These are phyloP conservation scores for Pogonomyrmex californicus DNA, from an alignment of 1,140 invertebrate species.

Conservation along the genomic window DNA sequence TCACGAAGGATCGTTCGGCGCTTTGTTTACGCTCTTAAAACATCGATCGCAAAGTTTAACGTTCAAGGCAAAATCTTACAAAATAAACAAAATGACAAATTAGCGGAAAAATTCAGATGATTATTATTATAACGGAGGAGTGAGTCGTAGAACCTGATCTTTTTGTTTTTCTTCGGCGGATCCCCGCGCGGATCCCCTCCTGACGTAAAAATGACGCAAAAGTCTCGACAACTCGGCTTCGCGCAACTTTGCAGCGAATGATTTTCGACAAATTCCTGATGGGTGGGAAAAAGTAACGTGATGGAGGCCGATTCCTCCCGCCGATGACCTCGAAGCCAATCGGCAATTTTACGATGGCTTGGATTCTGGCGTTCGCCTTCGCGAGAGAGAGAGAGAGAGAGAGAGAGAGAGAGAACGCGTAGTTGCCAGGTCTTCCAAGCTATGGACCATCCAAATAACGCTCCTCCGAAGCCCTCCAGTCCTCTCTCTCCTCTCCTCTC, in stretches of 20 bases:
- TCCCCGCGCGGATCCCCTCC: neutral
- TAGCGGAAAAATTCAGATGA: neutral
- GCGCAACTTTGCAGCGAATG: constrained; percentile 25
- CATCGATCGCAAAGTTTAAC: neutral
- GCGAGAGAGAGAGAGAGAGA: constrained; percentile 14
- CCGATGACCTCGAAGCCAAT: constrained; percentile 75
- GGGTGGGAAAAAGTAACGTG: constrained; percentile 28
- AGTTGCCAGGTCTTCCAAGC: constrained; percentile 66
- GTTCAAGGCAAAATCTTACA: neutral
- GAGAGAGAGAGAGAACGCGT: constrained; percentile 27
- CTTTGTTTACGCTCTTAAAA: neutral
- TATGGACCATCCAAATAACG: constrained; percentile 58
- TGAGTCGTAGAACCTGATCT: neutral
- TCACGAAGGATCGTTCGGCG: neutral
- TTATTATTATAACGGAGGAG: neutral
- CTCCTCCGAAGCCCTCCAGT: neutral
- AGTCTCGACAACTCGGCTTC: constrained; percentile 26
- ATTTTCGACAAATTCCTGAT: constrained; percentile 62
- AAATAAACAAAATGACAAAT: neutral
- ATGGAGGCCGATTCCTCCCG: constrained; percentile 68
- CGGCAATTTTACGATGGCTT: constrained; percentile 73
- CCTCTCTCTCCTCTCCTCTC: constrained; percentile 23
- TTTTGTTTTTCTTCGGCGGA: neutral
- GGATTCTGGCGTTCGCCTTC: constrained; percentile 51
- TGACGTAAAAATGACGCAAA: neutral